Evolutionary conservation across 2,797 vertebrate species (phyloP), one percentile per base, ranked within the genome.

Genomic region (Oreochromis grahami): DNA sequence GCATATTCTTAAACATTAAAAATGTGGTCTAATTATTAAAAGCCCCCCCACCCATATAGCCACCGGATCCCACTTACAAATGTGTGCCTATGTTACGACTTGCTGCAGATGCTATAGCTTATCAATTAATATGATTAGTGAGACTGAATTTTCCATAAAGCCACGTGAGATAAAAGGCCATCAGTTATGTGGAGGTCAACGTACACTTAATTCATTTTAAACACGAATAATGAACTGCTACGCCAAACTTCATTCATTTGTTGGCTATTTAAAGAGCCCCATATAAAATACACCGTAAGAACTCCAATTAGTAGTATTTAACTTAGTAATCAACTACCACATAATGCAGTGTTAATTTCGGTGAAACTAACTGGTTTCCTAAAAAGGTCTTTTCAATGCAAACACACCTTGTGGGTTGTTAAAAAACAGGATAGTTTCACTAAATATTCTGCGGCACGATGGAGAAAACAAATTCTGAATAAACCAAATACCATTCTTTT

Each of bases 401-500:
- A 74, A 74, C 70, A 74, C 17, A 74, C 24, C 43, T 32, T 48
- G 17, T 74, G 26, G 43, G 15, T 48, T 48, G 43, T 12, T 32
- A 72, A 48, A 70, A 12, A 12, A 45, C 34, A 43, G 38, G 13
- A 10, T 19, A 50, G 24, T 74, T 50, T 50, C 43, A 74, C 10
- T 32, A 7, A 50, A 74, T 51, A 34, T 32, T 32, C 70, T 48
- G 26, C 45, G 26, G 24, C 45, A 50, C 17, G 2, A n/a, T 19
- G 45, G 26, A 6, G 45, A 74, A 74, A 74, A 14, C 34, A 43
- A 52, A 14, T 6, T 79, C 81, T 81, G 63, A 92, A 88, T 15
- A 38, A 5, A 10, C 7, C 8, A 13, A 1, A 38, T 1, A 43
- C 2, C 6, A 14, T 3, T 48, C 3, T 2, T 45, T 6, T 2